Percentiles rank a stretch among this genome's conserved stretches.
Conservation (phyloP, 2,113 vertebrate species). For the Ophthalmotilapia sp. region DNA sequence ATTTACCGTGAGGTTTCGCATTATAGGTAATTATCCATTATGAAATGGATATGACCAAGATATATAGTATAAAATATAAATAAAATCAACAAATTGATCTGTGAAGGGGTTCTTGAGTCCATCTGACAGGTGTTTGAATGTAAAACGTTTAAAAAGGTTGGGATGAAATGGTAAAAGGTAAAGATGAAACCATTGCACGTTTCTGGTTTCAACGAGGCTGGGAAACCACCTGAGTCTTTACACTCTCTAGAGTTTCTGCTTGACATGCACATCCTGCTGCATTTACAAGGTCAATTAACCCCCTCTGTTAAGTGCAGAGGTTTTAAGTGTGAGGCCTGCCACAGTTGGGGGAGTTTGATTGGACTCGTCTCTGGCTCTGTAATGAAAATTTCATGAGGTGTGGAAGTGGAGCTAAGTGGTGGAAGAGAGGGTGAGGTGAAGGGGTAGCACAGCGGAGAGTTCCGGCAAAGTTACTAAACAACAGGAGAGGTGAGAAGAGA, state of each 20-base stretch:
- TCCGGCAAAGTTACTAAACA: neutral
- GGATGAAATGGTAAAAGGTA: neutral
- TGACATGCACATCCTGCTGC: neutral
- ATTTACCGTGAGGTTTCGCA: neutral
- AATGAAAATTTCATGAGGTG: constrained; percentile 36
- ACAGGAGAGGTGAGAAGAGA: neutral
- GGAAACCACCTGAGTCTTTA: neutral
- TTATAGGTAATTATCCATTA: neutral
- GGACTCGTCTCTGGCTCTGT: neutral
- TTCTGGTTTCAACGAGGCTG: neutral
- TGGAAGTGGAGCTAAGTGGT: constrained; percentile 10
- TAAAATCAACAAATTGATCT: neutral
- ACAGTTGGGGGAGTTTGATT: neutral
- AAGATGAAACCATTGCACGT: neutral
- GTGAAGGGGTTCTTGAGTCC: neutral
- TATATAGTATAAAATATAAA: neutral
- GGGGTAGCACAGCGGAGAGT: neutral
- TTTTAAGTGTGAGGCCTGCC: neutral
- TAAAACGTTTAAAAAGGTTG: neutral
- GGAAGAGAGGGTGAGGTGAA: neutral
- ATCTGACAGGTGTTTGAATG: neutral
- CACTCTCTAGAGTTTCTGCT: neutral
- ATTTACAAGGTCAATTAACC: constrained; percentile 20
- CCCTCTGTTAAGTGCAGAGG: neutral
- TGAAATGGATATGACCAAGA: neutral